Conservation (phyloP, 2,113 vertebrate genomes). For the Phodopus roborovskii region DNA sequence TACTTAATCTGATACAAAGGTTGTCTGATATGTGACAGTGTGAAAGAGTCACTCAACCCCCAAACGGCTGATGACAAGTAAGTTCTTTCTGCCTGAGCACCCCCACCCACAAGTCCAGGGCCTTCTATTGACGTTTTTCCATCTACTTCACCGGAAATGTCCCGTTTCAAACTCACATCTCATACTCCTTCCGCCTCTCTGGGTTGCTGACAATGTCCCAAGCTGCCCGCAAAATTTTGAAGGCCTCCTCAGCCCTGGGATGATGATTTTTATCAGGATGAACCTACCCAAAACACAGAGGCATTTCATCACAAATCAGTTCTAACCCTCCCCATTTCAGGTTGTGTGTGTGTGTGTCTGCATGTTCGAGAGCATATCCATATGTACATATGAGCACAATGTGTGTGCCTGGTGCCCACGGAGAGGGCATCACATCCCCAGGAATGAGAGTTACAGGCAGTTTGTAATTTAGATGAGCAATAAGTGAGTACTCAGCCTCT, state of each 20-base stretch:
- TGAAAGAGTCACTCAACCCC: neutral
- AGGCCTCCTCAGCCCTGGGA: conserved; percentile 94
- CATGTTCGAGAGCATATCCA: neutral
- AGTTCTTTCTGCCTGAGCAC: neutral
- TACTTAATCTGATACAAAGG: neutral
- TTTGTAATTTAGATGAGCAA: neutral
- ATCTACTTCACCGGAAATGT: conserved; percentile 24
- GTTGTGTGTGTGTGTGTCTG: neutral
- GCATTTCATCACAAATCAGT: conserved; percentile 57
- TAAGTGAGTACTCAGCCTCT: neutral
- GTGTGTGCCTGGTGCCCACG: neutral
- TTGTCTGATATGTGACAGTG: neutral
- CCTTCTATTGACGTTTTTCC: neutral
- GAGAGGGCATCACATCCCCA: neutral
- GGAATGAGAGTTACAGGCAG: neutral
- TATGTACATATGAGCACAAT: neutral
- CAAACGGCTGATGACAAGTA: neutral
- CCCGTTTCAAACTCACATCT: conserved; percentile 90
- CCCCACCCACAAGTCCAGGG: conserved; percentile 15
- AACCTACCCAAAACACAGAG: conserved; percentile 87
- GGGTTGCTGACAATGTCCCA: conserved; percentile 98
- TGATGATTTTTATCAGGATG: conserved; percentile 98
- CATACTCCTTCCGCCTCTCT: conserved; percentile 92
- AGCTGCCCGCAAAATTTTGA: conserved; percentile 96
- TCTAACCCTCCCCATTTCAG: neutral